phyloP scores from a whole-genome alignment of 2,113 vertebrate species.

The Cromileptes altivelis region DNA sequence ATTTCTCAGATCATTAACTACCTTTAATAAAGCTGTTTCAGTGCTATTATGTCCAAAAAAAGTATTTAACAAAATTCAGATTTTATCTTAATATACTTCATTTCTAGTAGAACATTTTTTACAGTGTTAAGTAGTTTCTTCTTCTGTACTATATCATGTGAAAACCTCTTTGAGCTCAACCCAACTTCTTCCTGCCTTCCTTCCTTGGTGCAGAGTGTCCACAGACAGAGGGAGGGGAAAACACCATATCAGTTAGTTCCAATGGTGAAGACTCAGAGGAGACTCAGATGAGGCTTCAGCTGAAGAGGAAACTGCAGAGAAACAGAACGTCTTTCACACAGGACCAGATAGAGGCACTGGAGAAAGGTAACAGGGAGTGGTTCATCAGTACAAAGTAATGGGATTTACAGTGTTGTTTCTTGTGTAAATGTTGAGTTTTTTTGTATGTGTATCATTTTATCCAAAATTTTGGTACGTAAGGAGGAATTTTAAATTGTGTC shows the following conservation, averaged over 20 bases:
- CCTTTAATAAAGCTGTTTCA: background rate
- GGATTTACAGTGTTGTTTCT: too few relatives aligned
- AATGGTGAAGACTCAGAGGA: slow-evolving; percentile 97
- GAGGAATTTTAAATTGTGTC: too few relatives aligned
- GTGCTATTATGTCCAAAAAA: background rate
- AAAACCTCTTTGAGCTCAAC: background rate
- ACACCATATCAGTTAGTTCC: slow-evolving; percentile 93
- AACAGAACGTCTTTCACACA: slow-evolving; percentile 99
- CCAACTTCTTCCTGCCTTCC: background rate
- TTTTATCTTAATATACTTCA: background rate
- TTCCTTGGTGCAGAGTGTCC: slow-evolving; percentile 87
- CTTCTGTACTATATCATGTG: background rate
- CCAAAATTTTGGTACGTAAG: too few relatives aligned
- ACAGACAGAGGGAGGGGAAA: slow-evolving; percentile 93
- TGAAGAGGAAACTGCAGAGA: slow-evolving; percentile 97
- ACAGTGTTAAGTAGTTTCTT: background rate
- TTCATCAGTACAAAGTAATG: background rate
- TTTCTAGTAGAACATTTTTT: background rate
- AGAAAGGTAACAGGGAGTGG: slow-evolving; percentile 90
- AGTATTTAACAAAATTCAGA: too few relatives aligned
- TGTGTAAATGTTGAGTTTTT: too few relatives aligned
- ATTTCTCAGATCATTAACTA: background rate
- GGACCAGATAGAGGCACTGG: slow-evolving; percentile 98
- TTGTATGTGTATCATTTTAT: too few relatives aligned
- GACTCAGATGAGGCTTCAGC: slow-evolving; percentile 98